Evolutionary conservation across 2,888 invertebrate genomes (phyloP).

Genomic region (Mythimna albipuncta): DNA sequence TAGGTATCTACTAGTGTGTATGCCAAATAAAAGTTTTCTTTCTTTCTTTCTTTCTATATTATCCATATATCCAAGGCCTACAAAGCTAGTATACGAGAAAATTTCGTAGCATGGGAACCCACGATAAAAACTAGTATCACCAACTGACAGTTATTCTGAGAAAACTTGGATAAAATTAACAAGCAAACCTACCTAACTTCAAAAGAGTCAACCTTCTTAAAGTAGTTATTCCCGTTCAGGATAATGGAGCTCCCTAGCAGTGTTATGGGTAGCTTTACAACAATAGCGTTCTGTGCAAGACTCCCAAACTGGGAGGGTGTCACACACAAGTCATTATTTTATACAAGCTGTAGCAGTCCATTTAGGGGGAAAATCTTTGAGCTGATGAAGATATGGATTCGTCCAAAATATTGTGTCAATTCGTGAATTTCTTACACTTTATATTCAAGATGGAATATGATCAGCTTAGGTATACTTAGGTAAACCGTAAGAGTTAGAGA

Average conservation of each 20-base stretch:
- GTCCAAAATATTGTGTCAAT: background rate
- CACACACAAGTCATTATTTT: slow-evolving; percentile 16
- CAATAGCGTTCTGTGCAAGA: slow-evolving; percentile 21
- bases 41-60: no score
- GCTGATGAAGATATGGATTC: slow-evolving; percentile 19
- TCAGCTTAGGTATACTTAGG: no score
- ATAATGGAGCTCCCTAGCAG: slow-evolving; percentile 19
- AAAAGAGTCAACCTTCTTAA: slow-evolving; percentile 7
- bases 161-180: background rate
- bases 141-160: no score
- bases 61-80: no score
- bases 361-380: slow-evolving; percentile 17
- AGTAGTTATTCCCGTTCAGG: slow-evolving; percentile 31
- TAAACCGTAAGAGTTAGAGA: no score
- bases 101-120: no score
- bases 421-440: no score
- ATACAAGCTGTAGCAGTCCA: slow-evolving; percentile 19
- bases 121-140: no score
- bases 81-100: no score
- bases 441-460: no score
- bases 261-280: slow-evolving; percentile 22
- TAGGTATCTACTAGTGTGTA: no score
- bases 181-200: background rate
- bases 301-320: slow-evolving; percentile 16
- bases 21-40: no score